Evolutionary conservation across 1,140 invertebrate genomes (phyloP).

Genomic region (Zophobas atratus): DNA sequence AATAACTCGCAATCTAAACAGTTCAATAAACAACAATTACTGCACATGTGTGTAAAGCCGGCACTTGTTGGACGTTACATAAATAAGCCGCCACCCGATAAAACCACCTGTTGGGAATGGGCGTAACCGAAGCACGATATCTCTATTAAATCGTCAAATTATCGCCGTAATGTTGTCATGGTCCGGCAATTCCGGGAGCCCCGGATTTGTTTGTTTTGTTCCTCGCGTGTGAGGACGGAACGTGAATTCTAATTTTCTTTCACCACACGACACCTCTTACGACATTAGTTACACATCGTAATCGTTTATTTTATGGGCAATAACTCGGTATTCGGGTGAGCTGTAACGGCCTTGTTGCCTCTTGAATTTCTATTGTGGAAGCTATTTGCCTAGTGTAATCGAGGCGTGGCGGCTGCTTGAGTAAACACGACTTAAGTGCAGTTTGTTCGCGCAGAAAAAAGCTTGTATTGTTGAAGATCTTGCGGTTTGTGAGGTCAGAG

Average conservation of each 20-base stretch:
- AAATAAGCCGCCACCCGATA: not conserved
- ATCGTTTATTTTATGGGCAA: constrained; percentile 8
- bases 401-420: not conserved
- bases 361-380: constrained; percentile 7
- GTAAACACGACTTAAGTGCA: not conserved
- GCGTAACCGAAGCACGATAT: not conserved
- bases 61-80: not conserved
- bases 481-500: too few relatives aligned
- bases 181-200: constrained; percentile 8
- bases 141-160: not conserved
- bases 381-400: not conserved
- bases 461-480: too few relatives aligned
- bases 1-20: not conserved
- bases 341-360: constrained; percentile 1
- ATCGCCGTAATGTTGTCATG: constrained; percentile 1
- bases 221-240: not conserved
- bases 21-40: not conserved
- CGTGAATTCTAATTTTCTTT: constrained; percentile 8
- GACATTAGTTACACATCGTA: constrained; percentile 6
- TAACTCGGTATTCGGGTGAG: constrained; percentile 3
- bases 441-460: too few relatives aligned
- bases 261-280: constrained; percentile 1
- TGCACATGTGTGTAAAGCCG: not conserved
- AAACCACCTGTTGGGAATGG: not conserved
- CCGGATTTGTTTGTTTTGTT: constrained; percentile 5